Evolutionary conservation across 2,888 invertebrate genomes (phyloP).

Genomic region (Scrobipalpa costella): DNA sequence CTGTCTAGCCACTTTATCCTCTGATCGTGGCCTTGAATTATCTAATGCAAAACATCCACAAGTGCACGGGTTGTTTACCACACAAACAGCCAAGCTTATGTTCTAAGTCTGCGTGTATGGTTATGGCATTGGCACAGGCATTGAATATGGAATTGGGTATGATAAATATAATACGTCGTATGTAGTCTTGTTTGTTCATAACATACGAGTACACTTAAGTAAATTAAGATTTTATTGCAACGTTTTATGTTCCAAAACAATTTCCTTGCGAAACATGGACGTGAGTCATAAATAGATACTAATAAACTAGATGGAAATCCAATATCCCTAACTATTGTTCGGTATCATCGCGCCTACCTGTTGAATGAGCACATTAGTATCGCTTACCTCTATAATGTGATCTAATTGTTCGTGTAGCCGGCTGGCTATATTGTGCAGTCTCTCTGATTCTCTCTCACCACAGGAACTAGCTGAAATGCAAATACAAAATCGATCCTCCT

Average conservation of each 20-base stretch:
- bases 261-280: no score
- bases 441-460: constrained; percentile 87
- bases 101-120: neutral
- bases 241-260: no score
- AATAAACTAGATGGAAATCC: no score
- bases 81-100: neutral
- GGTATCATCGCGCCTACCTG: neutral
- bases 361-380: neutral
- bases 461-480: constrained; percentile 76
- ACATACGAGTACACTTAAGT: neutral
- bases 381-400: constrained; percentile 95
- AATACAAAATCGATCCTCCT: constrained; percentile 23
- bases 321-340: neutral
- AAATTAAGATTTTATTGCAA: neutral
- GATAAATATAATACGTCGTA: neutral
- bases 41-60: constrained; percentile 17
- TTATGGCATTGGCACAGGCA: neutral
- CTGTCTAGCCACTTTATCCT: constrained; percentile 13
- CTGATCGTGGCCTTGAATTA: constrained; percentile 12
- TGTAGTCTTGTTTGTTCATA: neutral
- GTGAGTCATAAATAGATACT: no score
- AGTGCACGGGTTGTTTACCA: constrained; percentile 7
- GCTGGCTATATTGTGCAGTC: constrained; percentile 95
- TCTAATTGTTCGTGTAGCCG: constrained; percentile 98
- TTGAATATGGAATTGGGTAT: constrained; percentile 8